Percentiles rank a stretch among this genome's conserved stretches.
phyloP scores from a whole-genome alignment of 2,797 vertebrate species.

The Phalloptychus januarius region DNA sequence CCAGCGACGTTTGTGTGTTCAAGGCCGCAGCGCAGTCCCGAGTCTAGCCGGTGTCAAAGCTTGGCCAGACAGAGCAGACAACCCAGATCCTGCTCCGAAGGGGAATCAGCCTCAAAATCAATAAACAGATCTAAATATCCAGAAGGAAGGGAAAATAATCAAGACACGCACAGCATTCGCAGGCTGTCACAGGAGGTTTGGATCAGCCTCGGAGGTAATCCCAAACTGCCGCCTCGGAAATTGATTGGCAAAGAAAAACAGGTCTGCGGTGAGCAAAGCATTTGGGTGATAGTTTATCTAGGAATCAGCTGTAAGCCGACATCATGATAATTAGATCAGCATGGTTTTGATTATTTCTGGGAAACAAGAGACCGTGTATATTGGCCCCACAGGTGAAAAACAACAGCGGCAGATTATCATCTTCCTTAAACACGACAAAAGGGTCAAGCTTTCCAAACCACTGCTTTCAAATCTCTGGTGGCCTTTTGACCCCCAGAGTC shows the following conservation, averaged over 20 bases:
- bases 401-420: conserved; percentile 48
- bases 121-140: conserved; percentile 66
- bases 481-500: conserved; percentile 11
- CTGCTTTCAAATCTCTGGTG: conserved; percentile 13
- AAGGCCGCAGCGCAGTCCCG: conserved; percentile 33
- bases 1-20: conserved; percentile 65
- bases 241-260: conserved; percentile 78
- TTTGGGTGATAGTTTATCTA: conserved; percentile 59
- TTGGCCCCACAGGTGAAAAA: conserved; percentile 31
- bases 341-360: conserved; percentile 62
- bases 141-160: conserved; percentile 73
- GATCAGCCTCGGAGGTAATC: conserved; percentile 67
- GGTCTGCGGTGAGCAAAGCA: conserved; percentile 38
- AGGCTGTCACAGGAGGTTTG: conserved; percentile 30
- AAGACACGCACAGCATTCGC: conserved; percentile 32
- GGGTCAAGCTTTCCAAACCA: conserved; percentile 23
- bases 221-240: conserved; percentile 66
- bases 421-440: conserved; percentile 43
- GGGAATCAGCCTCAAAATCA: conserved; percentile 65
- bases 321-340: conserved; percentile 73
- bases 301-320: conserved; percentile 55
- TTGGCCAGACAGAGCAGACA: conserved; percentile 62
- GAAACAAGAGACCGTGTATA: conserved; percentile 57
- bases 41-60: conserved; percentile 54
- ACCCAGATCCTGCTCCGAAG: conserved; percentile 46